phyloP scores from a whole-genome alignment of 2,797 vertebrate species.

The Galago senegalensis region DNA sequence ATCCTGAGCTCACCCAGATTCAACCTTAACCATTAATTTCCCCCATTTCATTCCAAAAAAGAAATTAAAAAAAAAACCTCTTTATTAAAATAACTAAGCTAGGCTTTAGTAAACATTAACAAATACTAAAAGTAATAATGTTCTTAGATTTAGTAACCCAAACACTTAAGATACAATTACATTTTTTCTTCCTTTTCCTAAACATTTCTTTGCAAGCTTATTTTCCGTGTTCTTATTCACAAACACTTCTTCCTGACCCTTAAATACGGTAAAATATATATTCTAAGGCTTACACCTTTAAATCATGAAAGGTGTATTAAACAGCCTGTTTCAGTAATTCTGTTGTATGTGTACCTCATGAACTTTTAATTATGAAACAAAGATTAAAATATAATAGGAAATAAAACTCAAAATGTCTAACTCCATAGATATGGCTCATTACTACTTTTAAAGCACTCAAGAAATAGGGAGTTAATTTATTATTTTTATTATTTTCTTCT shows the following conservation, averaged over 20 bases:
- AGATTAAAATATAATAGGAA: slow-evolving; percentile 28
- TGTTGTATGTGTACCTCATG: neutral
- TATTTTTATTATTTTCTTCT: slow-evolving; percentile 28
- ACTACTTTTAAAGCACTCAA: slow-evolving; percentile 43
- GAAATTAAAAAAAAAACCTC: neutral
- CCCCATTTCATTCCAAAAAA: neutral
- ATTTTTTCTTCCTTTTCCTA: slow-evolving; percentile 42
- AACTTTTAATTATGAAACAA: slow-evolving; percentile 45
- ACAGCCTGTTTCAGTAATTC: neutral
- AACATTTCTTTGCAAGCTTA: slow-evolving; percentile 39
- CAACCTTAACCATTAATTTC: slow-evolving; percentile 44
- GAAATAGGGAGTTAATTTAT: neutral
- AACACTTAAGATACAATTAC: slow-evolving; percentile 20
- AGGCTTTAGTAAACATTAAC: slow-evolving; percentile 37
- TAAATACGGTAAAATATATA: slow-evolving; percentile 11
- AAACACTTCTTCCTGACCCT: slow-evolving; percentile 1
- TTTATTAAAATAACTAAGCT: slow-evolving; percentile 67
- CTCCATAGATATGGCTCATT: neutral
- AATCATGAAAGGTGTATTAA: neutral
- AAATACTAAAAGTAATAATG: slow-evolving; percentile 54
- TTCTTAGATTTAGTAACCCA: slow-evolving; percentile 52
- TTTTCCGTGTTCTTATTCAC: neutral
- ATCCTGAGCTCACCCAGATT: slow-evolving; percentile 46
- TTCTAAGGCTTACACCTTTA: neutral
- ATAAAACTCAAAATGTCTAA: neutral